Conservation (phyloP, 1,140 invertebrate species). For the Rhyacophila brunnea region DNA sequence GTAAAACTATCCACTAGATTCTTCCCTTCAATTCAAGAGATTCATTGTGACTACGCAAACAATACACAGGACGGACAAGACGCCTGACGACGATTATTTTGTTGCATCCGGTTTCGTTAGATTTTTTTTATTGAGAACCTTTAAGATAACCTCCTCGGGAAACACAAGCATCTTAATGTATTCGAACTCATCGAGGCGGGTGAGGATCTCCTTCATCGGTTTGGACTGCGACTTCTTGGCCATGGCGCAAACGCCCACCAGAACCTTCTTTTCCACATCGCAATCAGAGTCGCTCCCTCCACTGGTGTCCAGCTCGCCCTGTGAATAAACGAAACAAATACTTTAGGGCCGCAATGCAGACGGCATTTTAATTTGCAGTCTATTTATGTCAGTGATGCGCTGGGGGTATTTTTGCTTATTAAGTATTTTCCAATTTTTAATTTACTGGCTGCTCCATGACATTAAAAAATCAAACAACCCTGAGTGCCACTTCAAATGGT, state of each 20-base stretch:
- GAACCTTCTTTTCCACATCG: conserved; percentile 76
- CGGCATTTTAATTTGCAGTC: no score
- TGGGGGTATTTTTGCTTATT: no score
- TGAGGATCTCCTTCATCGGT: conserved; percentile 98
- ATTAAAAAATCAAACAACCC: no score
- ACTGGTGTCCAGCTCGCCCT: conserved; percentile 74
- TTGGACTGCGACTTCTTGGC: conserved; percentile 97
- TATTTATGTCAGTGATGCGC: no score
- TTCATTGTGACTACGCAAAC: neutral
- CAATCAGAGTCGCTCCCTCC: conserved; percentile 60
- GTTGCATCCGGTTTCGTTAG: conserved; percentile 36
- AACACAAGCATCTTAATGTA: conserved; percentile 93
- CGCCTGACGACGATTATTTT: conserved; percentile 7
- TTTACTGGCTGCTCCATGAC: no score
- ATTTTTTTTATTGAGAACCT: conserved; percentile 57
- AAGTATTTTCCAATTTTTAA: no score
- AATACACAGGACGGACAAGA: neutral
- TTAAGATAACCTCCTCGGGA: conserved; percentile 90
- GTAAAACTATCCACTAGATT: no score
- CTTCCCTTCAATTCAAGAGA: no score
- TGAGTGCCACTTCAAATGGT: no score
- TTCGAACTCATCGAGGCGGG: conserved; percentile 91
- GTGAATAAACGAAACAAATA: no score
- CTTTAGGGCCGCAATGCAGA: no score
- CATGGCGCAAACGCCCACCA: conserved; percentile 98